phyloP scores from a whole-genome alignment of 64 coral and sea anemone species.

The Montipora efflorescens region DNA sequence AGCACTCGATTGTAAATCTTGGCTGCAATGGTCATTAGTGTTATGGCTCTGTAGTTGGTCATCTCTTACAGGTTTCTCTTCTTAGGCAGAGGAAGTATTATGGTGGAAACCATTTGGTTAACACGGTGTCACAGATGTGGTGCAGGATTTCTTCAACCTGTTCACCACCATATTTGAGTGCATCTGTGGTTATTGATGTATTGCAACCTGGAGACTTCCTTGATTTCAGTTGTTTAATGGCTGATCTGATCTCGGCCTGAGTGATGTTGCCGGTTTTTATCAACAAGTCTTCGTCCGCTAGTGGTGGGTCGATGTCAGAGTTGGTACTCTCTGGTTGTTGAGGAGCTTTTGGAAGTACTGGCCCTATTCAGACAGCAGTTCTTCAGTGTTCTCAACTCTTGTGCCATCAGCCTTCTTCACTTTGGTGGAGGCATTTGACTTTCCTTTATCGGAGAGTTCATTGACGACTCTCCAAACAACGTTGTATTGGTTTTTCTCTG shows the following conservation, averaged over 20 bases:
- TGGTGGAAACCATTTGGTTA: background rate
- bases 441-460: too few species aligned
- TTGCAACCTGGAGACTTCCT: background rate
- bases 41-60: background rate
- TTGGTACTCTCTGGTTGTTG: background rate
- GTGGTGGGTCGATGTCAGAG: background rate
- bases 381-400: too few species aligned
- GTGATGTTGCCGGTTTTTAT: background rate
- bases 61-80: constrained; percentile 21
- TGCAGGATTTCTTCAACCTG: background rate
- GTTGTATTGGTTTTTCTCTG: too few species aligned
- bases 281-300: constrained; percentile 13
- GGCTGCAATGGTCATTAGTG: background rate
- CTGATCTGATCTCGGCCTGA: background rate
- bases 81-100: constrained; percentile 32
- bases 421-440: too few species aligned
- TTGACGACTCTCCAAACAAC: too few species aligned
- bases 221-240: constrained; percentile 10
- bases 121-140: too few species aligned
- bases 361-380: background rate
- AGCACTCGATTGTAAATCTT: background rate
- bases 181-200: background rate
- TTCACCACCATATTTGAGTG: too few species aligned
- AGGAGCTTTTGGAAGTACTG: background rate
- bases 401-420: too few species aligned